These are phyloP conservation scores for Ceratosolen fusciceps DNA, from an alignment of 1,140 invertebrate species.

Conservation along the genomic window DNA sequence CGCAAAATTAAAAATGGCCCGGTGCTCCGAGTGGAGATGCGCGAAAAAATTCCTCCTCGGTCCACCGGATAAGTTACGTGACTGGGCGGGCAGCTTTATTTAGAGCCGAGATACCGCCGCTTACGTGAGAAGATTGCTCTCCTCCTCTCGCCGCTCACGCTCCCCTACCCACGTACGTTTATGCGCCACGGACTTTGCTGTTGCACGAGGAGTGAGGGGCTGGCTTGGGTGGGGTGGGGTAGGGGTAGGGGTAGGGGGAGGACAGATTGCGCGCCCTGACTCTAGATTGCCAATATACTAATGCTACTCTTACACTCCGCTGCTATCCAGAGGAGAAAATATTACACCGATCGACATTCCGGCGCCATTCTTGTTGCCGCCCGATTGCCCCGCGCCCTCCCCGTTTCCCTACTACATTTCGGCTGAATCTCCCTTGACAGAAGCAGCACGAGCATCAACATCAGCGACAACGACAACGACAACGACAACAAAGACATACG, in stretches of 20 bases:
- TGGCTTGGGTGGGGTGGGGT: no score
- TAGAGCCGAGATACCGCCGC: background rate
- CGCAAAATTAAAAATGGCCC: conserved; percentile 34
- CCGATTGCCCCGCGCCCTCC: background rate
- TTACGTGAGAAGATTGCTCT: background rate
- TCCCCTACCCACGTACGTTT: no score
- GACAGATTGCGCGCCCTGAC: no score
- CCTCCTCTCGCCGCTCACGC: no score
- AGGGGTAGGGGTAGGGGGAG: no score
- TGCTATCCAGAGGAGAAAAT: background rate
- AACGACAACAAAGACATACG: no score
- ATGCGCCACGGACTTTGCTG: no score
- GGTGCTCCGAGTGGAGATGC: background rate
- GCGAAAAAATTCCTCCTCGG: conserved; percentile 25
- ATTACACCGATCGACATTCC: background rate
- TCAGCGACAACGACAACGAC: no score
- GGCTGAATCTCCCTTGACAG: no score
- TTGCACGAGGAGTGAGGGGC: no score
- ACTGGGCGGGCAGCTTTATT: background rate
- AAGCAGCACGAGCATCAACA: no score
- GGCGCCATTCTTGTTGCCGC: background rate
- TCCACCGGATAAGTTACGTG: background rate
- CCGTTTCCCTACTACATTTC: no score
- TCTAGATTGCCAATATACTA: background rate
- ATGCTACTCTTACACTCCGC: background rate